Evolutionary conservation across 2,797 vertebrate species (phyloP).

Genomic region (Gobio occitaniae): DNA sequence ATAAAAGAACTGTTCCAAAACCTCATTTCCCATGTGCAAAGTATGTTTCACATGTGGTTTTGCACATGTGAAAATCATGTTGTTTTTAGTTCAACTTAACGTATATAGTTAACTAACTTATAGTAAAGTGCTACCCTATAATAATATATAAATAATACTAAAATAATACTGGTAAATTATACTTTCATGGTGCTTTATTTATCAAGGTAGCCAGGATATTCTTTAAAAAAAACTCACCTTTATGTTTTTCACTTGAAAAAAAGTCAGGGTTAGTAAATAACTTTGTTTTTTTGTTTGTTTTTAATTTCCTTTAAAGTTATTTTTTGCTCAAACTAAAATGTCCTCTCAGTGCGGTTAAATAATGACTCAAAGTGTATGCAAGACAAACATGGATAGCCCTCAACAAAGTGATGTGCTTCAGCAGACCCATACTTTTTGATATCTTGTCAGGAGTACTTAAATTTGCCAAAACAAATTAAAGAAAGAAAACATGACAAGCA

Average conservation of each 20-base stretch:
- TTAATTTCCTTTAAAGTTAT: background rate
- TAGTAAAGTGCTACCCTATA: background rate
- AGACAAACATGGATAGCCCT: background rate
- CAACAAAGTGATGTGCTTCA: background rate
- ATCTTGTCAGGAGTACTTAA: constrained; percentile 12
- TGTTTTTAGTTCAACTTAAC: background rate
- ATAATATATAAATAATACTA: background rate
- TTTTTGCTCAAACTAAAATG: background rate
- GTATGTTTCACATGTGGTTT: background rate
- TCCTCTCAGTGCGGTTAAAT: background rate
- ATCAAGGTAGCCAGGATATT: background rate
- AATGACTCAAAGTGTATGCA: background rate
- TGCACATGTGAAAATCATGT: background rate
- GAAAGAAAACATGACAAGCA: constrained; percentile 65
- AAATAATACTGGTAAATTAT: background rate
- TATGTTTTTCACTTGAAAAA: background rate
- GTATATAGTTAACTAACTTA: background rate
- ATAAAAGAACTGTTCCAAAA: too few species aligned
- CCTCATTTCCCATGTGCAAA: background rate
- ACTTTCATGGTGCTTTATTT: background rate
- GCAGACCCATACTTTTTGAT: background rate
- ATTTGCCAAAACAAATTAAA: constrained; percentile 56
- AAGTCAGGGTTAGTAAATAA: background rate
- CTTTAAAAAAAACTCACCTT: background rate
- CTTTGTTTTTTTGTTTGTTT: background rate